Conservation (phyloP, 2,888 invertebrate genomes). For the Caenorhabditis sp. region DNA sequence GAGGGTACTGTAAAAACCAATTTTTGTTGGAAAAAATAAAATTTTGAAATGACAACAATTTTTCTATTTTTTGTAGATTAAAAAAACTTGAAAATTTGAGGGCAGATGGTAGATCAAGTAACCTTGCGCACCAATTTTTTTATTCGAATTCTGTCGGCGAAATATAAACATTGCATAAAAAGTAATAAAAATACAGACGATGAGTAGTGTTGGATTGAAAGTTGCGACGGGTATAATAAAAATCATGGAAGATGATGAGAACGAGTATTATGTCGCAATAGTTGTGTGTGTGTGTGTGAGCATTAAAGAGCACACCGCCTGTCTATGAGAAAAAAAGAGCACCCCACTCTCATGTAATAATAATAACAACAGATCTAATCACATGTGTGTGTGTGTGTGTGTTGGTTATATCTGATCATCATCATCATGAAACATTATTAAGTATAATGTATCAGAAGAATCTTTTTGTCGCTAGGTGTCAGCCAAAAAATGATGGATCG, state of each 20-base stretch:
- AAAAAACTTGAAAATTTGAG: not conserved
- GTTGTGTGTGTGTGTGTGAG: not conserved
- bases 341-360: no score
- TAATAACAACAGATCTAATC: no score
- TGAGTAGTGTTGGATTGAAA: not conserved
- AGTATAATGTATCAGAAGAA: no score
- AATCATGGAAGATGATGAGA: not conserved
- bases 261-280: not conserved
- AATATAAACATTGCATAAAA: conserved; percentile 1
- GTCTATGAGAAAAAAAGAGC: no score
- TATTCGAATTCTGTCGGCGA: not conserved
- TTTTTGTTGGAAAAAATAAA: no score
- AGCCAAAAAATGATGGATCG: not conserved
- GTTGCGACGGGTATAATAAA: not conserved
- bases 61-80: not conserved
- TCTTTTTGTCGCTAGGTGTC: not conserved
- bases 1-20: conserved; percentile 23
- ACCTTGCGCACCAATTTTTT: not conserved
- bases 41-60: not conserved
- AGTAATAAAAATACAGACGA: not conserved
- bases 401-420: no score
- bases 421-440: no score
- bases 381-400: no score
- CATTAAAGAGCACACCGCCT: not conserved
- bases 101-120: not conserved